phyloP scores from a whole-genome alignment of 1,140 invertebrate genomes.

The Drosophila arawakana region DNA sequence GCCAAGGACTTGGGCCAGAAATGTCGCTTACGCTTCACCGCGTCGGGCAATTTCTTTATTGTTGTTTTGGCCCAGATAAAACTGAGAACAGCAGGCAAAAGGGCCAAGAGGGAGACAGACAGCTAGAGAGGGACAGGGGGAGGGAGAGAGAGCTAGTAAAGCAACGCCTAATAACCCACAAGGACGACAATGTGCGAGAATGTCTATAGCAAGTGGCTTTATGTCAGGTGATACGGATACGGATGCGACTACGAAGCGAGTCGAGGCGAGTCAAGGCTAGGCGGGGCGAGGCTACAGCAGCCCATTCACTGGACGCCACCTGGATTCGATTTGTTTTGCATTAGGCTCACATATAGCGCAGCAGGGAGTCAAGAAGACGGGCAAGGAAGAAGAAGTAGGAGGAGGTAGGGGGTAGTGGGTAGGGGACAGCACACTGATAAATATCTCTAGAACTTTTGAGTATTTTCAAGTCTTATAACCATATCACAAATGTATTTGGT shows the following conservation, averaged over 20 bases:
- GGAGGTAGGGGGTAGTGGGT: neutral
- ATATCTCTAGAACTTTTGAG: too few relatives aligned
- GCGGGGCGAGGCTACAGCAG: neutral
- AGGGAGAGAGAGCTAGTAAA: neutral
- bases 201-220: constrained; percentile 30
- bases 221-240: constrained; percentile 19
- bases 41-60: constrained; percentile 67
- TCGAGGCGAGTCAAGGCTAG: too few relatives aligned
- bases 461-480: too few relatives aligned
- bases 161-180: constrained; percentile 51
- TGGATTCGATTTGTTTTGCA: constrained; percentile 56
- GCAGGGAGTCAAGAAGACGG: neutral
- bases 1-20: constrained; percentile 48
- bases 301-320: constrained; percentile 30
- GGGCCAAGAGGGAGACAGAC: constrained; percentile 10
- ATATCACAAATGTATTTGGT: too few relatives aligned
- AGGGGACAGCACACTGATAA: neutral
- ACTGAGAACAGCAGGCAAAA: constrained; percentile 6
- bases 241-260: too few relatives aligned
- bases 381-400: neutral
- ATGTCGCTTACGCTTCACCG: constrained; percentile 81
- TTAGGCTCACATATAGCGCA: constrained; percentile 18
- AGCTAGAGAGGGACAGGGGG: neutral
- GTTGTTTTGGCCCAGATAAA: constrained; percentile 49
- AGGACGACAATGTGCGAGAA: constrained; percentile 43